Evolutionary conservation across 2,797 vertebrate species (phyloP).

Genomic region (Cichlasoma orientale): DNA sequence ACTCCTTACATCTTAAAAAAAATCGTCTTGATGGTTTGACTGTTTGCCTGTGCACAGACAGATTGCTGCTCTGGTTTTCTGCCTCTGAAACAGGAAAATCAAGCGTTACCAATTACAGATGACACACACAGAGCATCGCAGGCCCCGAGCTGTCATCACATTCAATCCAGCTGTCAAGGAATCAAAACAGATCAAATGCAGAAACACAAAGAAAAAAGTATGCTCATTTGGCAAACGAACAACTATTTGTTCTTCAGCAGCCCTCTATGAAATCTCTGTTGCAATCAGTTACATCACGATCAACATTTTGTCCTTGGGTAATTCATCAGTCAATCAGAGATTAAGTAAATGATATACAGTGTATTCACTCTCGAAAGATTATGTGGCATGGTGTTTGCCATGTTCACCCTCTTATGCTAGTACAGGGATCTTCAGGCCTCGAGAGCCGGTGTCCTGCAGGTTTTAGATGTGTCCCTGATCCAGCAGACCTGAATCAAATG

Average conservation of each 20-base stretch:
- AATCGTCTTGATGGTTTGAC: conserved; percentile 50
- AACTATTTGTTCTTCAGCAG: conserved; percentile 40
- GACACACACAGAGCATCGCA: conserved; percentile 50
- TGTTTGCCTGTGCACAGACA: conserved; percentile 56
- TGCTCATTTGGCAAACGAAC: conserved; percentile 27
- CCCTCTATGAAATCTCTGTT: conserved; percentile 50
- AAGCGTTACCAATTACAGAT: conserved; percentile 70
- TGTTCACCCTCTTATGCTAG: neutral
- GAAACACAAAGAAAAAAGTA: conserved; percentile 27
- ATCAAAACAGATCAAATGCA: conserved; percentile 74
- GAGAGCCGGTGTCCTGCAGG: too few species aligned
- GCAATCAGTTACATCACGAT: conserved; percentile 56
- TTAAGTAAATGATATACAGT: conserved; percentile 12
- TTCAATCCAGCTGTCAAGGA: conserved; percentile 65
- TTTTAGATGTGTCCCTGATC: too few species aligned
- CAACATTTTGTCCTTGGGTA: neutral
- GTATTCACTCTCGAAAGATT: neutral
- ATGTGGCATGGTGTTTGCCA: neutral
- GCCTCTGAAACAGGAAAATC: conserved; percentile 62
- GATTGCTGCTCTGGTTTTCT: conserved; percentile 57
- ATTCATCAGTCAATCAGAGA: conserved; percentile 17
- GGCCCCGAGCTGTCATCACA: conserved; percentile 60
- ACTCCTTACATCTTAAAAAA: conserved; percentile 35
- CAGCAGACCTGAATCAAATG: too few species aligned
- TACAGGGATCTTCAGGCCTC: too few species aligned